Evolutionary conservation across 2,888 invertebrate species (phyloP).

Genomic region (Malacosoma neustria): DNA sequence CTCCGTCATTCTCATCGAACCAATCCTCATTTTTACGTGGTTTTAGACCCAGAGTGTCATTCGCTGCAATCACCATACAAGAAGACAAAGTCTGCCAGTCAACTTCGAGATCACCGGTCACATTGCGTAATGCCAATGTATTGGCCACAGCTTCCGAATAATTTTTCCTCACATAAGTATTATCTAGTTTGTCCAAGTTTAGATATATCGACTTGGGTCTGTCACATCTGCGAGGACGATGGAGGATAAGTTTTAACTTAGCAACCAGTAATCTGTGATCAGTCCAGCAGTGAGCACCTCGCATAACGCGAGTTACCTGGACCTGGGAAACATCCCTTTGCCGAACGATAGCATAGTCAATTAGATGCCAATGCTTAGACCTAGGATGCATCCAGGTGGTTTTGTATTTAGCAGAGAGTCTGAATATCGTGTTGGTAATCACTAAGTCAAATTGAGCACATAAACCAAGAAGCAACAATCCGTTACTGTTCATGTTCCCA

Average conservation of each 20-base stretch:
- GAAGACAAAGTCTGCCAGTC: too few relatives aligned
- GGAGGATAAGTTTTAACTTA: constrained; percentile 5
- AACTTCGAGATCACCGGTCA: too few relatives aligned
- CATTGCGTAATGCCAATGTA: too few relatives aligned
- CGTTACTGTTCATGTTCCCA: too few relatives aligned
- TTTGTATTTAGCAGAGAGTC: too few relatives aligned
- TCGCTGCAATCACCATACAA: too few relatives aligned
- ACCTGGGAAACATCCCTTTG: constrained; percentile 13
- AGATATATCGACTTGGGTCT: background rate
- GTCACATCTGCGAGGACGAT: background rate
- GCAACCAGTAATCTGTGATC: constrained; percentile 15
- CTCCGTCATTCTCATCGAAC: constrained; percentile 3
- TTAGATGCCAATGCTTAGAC: constrained; percentile 19
- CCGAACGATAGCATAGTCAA: constrained; percentile 9
- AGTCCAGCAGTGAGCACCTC: constrained; percentile 16
- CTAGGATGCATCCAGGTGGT: constrained; percentile 12
- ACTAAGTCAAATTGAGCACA: too few relatives aligned
- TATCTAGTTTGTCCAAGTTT: constrained; percentile 6
- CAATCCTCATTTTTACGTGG: constrained; percentile 1
- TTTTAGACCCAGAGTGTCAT: background rate
- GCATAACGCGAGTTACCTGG: constrained; percentile 16
- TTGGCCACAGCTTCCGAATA: background rate
- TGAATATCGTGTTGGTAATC: too few relatives aligned
- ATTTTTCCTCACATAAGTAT: background rate
- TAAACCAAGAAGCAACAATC: too few relatives aligned